phyloP scores from a whole-genome alignment of 2,113 vertebrate genomes.

The Eleginops maclovinus region DNA sequence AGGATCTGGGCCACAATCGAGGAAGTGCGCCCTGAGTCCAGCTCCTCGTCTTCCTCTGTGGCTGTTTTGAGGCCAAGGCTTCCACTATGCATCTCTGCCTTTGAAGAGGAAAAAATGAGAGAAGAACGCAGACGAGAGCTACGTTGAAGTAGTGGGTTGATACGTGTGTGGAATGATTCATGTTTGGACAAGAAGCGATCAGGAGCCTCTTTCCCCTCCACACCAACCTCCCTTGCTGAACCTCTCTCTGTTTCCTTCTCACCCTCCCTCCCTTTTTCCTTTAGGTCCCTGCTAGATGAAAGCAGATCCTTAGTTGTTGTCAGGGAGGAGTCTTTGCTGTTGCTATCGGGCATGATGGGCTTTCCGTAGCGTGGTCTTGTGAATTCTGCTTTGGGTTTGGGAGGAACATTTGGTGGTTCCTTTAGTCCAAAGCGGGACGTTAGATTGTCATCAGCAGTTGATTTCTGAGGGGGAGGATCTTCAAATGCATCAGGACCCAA shows the following conservation, averaged over 20 bases:
- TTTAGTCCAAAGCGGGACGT: slow-evolving; percentile 73
- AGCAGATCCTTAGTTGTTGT: slow-evolving; percentile 54
- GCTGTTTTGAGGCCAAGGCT: slow-evolving; percentile 70
- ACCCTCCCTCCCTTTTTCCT: slow-evolving; percentile 60
- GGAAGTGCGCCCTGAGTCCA: slow-evolving; percentile 79
- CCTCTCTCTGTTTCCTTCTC: slow-evolving; percentile 62
- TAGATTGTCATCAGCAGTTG: slow-evolving; percentile 57
- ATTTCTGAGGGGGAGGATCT: slow-evolving; percentile 77
- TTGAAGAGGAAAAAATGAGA: slow-evolving; percentile 94
- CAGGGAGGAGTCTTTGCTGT: slow-evolving; percentile 51
- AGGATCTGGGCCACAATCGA: slow-evolving; percentile 93
- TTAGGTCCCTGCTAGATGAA: slow-evolving; percentile 49
- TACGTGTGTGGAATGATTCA: slow-evolving; percentile 91
- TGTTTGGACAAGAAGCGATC: slow-evolving; percentile 86
- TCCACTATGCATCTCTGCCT: slow-evolving; percentile 86
- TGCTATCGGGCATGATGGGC: slow-evolving; percentile 71
- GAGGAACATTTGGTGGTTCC: slow-evolving; percentile 79
- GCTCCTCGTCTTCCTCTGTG: slow-evolving; percentile 84
- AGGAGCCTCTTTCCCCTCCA: slow-evolving; percentile 77
- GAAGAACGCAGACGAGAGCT: slow-evolving; percentile 96
- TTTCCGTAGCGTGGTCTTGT: slow-evolving; percentile 81
- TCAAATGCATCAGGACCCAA: slow-evolving; percentile 88
- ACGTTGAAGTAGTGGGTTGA: slow-evolving; percentile 94
- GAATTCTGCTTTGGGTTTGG: slow-evolving; percentile 81
- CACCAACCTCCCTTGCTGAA: slow-evolving; percentile 36